Evolutionary conservation across 2,113 vertebrate species (phyloP).

Genomic region (Peromyscus polionotus): DNA sequence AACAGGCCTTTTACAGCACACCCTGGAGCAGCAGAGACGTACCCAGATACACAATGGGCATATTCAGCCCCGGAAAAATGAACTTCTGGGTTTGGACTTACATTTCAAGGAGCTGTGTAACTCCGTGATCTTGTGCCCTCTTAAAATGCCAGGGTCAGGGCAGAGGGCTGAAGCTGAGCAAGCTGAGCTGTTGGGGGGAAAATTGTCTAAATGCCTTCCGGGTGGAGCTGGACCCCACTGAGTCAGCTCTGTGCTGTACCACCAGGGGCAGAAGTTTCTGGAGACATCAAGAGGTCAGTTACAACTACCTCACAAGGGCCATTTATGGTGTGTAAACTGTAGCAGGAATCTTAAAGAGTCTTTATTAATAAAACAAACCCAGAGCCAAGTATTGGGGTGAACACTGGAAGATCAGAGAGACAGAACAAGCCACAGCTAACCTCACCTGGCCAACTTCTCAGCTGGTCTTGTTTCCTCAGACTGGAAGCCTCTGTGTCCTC

Average conservation of each 20-base stretch:
- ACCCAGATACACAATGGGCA: conserved; percentile 31
- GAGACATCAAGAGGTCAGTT: neutral
- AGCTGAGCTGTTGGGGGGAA: neutral
- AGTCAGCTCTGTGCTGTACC: neutral
- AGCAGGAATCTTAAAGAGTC: too few species aligned
- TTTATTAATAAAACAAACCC: too few species aligned
- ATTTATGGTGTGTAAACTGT: neutral
- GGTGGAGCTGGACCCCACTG: neutral
- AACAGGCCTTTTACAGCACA: conserved; percentile 59
- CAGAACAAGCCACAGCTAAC: too few species aligned
- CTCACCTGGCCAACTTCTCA: too few species aligned
- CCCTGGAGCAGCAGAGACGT: neutral
- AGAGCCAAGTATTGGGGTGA: too few species aligned
- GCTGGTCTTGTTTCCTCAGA: too few species aligned
- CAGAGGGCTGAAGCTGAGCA: conserved; percentile 43
- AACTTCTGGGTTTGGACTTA: conserved; percentile 14
- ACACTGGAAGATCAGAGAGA: too few species aligned
- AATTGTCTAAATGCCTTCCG: conserved; percentile 10
- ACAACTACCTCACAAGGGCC: neutral
- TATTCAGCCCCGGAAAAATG: conserved; percentile 52
- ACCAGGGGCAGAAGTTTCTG: neutral
- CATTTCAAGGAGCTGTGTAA: conserved; percentile 63
- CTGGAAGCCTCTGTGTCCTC: too few species aligned
- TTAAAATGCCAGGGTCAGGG: conserved; percentile 27
- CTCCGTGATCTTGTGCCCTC: conserved; percentile 45